These are phyloP conservation scores for Altica lythri DNA, from an alignment of 2,888 invertebrate genomes.

Conservation along the genomic window DNA sequence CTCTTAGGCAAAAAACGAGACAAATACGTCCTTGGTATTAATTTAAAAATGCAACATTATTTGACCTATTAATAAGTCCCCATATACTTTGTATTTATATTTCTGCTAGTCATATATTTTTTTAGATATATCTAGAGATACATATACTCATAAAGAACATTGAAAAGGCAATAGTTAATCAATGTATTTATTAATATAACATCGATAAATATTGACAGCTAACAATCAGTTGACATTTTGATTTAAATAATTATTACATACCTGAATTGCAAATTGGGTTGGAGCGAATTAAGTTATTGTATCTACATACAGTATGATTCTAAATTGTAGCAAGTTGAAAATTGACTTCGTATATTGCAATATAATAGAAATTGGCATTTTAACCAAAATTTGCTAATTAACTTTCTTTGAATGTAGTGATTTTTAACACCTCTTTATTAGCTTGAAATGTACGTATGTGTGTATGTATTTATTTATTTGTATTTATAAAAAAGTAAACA, in stretches of 20 bases:
- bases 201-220: slow-evolving; percentile 18
- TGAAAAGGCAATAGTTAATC: slow-evolving; percentile 17
- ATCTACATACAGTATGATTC: too few relatives aligned
- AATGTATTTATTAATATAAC: slow-evolving; percentile 11
- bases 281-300: too few relatives aligned
- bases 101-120: not conserved
- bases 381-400: too few relatives aligned
- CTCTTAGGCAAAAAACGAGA: too few relatives aligned
- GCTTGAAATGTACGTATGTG: too few relatives aligned
- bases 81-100: not conserved
- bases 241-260: slow-evolving; percentile 12
- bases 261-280: slow-evolving; percentile 14
- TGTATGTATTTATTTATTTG: too few relatives aligned
- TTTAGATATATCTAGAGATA: slow-evolving; percentile 2
- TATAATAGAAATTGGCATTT: too few relatives aligned
- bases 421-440: too few relatives aligned
- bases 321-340: too few relatives aligned
- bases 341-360: too few relatives aligned
- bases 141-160: slow-evolving; percentile 6
- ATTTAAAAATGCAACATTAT: not conserved
- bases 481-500: too few relatives aligned
- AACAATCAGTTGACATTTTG: slow-evolving; percentile 17
- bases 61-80: not conserved
- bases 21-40: not conserved
- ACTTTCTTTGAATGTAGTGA: too few relatives aligned